Evolutionary conservation across 1,140 invertebrate genomes (phyloP), one percentile per base, ranked within the genome.

Genomic region (Cyclargus thomasi): DNA sequence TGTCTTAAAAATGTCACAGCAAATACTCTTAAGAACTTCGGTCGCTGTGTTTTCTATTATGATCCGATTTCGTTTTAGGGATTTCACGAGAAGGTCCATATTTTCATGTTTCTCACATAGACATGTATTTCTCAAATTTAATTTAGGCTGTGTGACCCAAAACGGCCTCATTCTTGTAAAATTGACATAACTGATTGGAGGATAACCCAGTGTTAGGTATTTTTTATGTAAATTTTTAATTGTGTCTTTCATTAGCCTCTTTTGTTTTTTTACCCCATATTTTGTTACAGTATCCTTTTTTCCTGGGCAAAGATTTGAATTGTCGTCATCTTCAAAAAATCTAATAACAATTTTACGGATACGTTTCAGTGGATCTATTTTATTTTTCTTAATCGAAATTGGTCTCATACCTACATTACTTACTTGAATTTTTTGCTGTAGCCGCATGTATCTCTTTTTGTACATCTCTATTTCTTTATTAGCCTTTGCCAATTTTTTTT

Each of bases 361-460:
- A 36, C 29, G 29, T 63, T 63, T 63, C 35, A 17, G 29, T 29
- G 17, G 62, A 29, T 63, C 23, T 35, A 29, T 63, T 14, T 63
- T 63, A 63, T 63, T 63, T 63, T 21, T 17, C 16, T 63, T 63
- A 16, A 35, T 63, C 62, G 62, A 23, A 29, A 36, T 63, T 63
- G 23, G 62, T 63, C n/a, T 63, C 22, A 63, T 29, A 35, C 16
- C 23, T 36, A 63, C 23, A 63, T 63, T 36, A 17, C 23, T 63
- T 23, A 17, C 22, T 63, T 63, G 17, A 63, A 63, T 17, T 17
- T 63, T 18, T 63, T 63, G 35, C 17, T 63, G 11, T 36, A 63
- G 62, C 29, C 62, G 23, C 62, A 63, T 62, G 23, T 63, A 63
- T 63, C 62, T 63, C 29, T 63, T 63, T 63, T 63, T 63, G 29